Evolutionary conservation across 2,797 vertebrate genomes (phyloP).

Genomic region (Etheostoma nigrum): DNA sequence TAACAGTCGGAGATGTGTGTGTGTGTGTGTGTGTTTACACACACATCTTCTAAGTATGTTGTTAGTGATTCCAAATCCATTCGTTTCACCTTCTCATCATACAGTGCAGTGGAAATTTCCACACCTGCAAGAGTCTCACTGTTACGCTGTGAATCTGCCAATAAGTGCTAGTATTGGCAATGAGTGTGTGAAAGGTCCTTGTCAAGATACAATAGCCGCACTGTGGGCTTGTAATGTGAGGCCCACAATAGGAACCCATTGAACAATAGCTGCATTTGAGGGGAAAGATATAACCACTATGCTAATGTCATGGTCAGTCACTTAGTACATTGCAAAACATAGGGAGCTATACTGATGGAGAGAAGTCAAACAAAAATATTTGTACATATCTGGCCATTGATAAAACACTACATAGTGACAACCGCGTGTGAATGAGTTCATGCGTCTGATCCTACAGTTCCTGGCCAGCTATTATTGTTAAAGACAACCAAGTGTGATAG

Average conservation of each 20-base stretch:
- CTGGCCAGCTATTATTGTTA: conserved; percentile 14
- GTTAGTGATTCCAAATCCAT: conserved; percentile 19
- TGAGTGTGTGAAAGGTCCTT: conserved; percentile 75
- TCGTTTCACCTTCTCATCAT: conserved; percentile 17
- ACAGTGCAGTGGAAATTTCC: conserved; percentile 69
- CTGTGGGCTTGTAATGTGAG: conserved; percentile 82
- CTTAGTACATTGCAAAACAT: conserved; percentile 40
- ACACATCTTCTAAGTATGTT: conserved; percentile 3
- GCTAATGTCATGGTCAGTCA: conserved; percentile 64
- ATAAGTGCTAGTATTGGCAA: conserved; percentile 68
- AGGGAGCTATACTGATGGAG: conserved; percentile 2
- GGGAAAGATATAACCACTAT: conserved; percentile 58
- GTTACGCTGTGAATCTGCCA: conserved; percentile 59
- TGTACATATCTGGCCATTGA: not conserved
- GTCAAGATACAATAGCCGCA: conserved; percentile 79
- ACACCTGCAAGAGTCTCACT: conserved; percentile 63
- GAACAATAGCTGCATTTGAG: conserved; percentile 79
- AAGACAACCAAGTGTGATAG: conserved; percentile 11
- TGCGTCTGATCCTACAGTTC: not conserved
- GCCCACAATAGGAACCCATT: conserved; percentile 73
- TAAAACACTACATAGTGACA: not conserved
- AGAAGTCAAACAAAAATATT: not conserved
- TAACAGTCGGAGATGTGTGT: conserved; percentile 5
- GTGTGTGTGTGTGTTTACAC: not conserved
- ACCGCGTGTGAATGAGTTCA: not conserved